Percentiles rank a stretch among this genome's conserved stretches.
Evolutionary conservation across 1,140 invertebrate species (phyloP).

Genomic region (Cherax quadricarinatus): DNA sequence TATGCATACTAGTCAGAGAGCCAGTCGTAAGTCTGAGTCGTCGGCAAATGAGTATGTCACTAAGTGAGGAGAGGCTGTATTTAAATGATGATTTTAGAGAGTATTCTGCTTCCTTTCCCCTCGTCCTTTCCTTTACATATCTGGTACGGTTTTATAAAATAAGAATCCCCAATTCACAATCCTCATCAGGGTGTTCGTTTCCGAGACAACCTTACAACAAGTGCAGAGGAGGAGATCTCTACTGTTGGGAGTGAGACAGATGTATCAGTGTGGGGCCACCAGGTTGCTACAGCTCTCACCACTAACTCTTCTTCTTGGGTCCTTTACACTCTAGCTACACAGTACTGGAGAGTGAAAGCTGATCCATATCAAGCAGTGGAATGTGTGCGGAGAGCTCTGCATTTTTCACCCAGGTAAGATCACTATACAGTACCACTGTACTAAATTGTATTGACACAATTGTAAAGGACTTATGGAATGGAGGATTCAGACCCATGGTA

Average conservation of each 20-base stretch:
- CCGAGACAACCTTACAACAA: slow-evolving; percentile 81
- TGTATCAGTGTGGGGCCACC: slow-evolving; percentile 83
- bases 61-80: too few species aligned
- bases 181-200: slow-evolving; percentile 79
- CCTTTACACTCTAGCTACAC: slow-evolving; percentile 88
- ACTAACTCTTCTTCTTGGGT: slow-evolving; percentile 89
- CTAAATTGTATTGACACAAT: too few species aligned
- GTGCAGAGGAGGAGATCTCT: slow-evolving; percentile 83
- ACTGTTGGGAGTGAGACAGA: slow-evolving; percentile 82
- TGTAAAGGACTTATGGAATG: too few species aligned
- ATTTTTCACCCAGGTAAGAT: slow-evolving; percentile 85
- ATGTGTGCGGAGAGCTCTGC: slow-evolving; percentile 87
- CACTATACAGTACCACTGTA: slow-evolving; percentile 2
- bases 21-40: too few species aligned
- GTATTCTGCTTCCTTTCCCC: too few species aligned
- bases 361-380: slow-evolving; percentile 87
- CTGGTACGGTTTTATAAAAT: too few species aligned
- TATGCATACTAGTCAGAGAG: too few species aligned
- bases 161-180: slow-evolving; percentile 15
- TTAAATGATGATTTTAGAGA: too few species aligned
- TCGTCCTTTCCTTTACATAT: too few species aligned
- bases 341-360: slow-evolving; percentile 90
- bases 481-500: too few species aligned
- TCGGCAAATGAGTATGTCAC: too few species aligned
- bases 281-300: slow-evolving; percentile 81